Conservation (phyloP, 2,113 vertebrate genomes). For the Osmerus mordax region DNA sequence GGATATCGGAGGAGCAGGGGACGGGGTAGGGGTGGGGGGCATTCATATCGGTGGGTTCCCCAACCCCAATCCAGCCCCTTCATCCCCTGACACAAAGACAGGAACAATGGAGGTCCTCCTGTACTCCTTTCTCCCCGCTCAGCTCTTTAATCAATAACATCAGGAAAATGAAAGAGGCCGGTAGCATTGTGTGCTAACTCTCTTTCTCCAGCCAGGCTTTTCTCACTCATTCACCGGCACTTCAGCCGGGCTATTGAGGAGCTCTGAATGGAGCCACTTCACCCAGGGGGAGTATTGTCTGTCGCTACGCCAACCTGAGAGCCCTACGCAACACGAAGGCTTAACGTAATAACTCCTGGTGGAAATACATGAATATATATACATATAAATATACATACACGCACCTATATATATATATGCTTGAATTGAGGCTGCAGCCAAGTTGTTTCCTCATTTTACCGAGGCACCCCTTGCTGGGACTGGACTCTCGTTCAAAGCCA, state of each 20-base stretch:
- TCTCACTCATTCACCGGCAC: constrained; percentile 60
- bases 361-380: constrained; percentile 49
- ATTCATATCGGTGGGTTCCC: constrained; percentile 40
- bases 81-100: constrained; percentile 35
- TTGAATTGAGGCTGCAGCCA: constrained; percentile 28
- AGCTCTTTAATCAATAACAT: constrained; percentile 66
- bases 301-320: constrained; percentile 42
- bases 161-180: constrained; percentile 51
- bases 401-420: too few species aligned
- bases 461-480: constrained; percentile 42
- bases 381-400: constrained; percentile 44
- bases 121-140: constrained; percentile 40
- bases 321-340: not conserved
- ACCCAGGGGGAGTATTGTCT: constrained; percentile 69
- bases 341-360: constrained; percentile 5
- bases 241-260: constrained; percentile 66
- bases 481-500: constrained; percentile 54
- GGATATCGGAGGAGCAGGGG: constrained; percentile 25
- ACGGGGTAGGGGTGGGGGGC: not conserved
- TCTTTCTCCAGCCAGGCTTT: constrained; percentile 50
- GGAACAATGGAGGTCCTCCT: constrained; percentile 60
- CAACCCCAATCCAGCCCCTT: constrained; percentile 51
- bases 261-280: constrained; percentile 66
- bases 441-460: constrained; percentile 33
- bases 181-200: constrained; percentile 52